A percentile compares a stretch with the other conserved stretches of the same genome.
These are phyloP conservation scores for Triplophysa tibetana DNA, from an alignment of 2,113 vertebrate species.

Conservation along the genomic window DNA sequence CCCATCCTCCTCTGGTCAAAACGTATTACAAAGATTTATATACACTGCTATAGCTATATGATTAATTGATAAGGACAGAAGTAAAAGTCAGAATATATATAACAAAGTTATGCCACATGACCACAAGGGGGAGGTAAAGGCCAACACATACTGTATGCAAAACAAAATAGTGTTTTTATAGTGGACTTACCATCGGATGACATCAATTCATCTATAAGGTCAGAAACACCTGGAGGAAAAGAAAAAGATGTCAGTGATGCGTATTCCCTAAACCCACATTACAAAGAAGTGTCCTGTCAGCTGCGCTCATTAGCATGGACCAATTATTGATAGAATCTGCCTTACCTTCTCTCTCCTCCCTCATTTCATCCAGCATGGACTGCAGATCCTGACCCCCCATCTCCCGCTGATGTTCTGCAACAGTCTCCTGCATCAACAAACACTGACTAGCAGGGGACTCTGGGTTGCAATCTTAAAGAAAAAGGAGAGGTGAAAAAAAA, in stretches of 20 bases:
- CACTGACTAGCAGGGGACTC: slow-evolving; percentile 59
- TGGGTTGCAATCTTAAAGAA: slow-evolving; percentile 61
- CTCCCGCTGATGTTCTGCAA: slow-evolving; percentile 60
- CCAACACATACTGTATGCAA: background rate
- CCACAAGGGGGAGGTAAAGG: slow-evolving; percentile 17
- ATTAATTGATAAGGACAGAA: background rate
- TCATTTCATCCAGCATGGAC: slow-evolving; percentile 76
- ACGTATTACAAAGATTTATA: slow-evolving; percentile 14
- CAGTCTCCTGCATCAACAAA: slow-evolving; percentile 65
- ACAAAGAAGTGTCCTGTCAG: background rate
- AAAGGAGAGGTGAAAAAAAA: too few relatives aligned
- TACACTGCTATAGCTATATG: background rate
- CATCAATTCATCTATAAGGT: slow-evolving; percentile 95
- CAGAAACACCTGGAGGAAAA: slow-evolving; percentile 75
- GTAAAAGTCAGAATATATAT: slow-evolving; percentile 14
- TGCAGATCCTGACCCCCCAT: slow-evolving; percentile 71
- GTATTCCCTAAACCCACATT: too few relatives aligned
- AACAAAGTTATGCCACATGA: background rate
- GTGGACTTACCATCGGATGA: slow-evolving; percentile 87
- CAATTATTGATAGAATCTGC: background rate
- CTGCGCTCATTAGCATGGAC: background rate
- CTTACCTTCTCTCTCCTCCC: slow-evolving; percentile 79
- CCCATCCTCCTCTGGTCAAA: background rate
- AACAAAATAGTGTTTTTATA: background rate
- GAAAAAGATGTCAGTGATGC: slow-evolving; percentile 45